A percentile compares a stretch with the other conserved stretches of the same genome.
Conservation (phyloP, 2,888 invertebrate species). For the Phlogophora meticulosa region DNA sequence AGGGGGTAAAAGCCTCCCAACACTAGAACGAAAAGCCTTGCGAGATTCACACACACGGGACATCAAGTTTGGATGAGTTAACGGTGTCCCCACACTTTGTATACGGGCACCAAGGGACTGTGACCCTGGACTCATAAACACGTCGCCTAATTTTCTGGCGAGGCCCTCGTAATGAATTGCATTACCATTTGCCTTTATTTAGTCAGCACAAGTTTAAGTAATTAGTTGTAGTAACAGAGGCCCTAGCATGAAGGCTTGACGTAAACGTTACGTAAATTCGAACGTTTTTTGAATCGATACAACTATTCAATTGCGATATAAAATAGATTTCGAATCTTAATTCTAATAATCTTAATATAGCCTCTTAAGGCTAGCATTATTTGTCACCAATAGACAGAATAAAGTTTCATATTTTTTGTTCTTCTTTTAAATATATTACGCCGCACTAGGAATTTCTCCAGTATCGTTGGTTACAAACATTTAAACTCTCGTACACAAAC, state of each 20-base stretch:
- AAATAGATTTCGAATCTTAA: too few relatives aligned
- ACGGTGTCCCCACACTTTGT: slow-evolving; percentile 46
- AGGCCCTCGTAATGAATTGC: slow-evolving; percentile 67
- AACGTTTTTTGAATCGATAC: too few relatives aligned
- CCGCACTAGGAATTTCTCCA: too few relatives aligned
- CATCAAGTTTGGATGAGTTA: slow-evolving; percentile 52
- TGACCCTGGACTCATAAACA: slow-evolving; percentile 57
- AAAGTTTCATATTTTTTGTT: too few relatives aligned
- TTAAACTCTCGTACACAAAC: too few relatives aligned
- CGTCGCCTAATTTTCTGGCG: slow-evolving; percentile 61
- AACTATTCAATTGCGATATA: too few relatives aligned
- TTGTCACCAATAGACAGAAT: too few relatives aligned
- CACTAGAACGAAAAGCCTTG: neutral
- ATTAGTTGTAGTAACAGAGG: slow-evolving; percentile 20
- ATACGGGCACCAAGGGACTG: slow-evolving; percentile 41
- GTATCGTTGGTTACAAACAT: too few relatives aligned
- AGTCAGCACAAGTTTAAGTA: slow-evolving; percentile 33
- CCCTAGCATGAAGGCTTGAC: neutral
- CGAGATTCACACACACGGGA: slow-evolving; percentile 4
- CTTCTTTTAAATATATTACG: too few relatives aligned
- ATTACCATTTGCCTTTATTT: slow-evolving; percentile 63
- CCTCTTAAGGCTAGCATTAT: too few relatives aligned
- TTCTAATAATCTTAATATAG: too few relatives aligned
- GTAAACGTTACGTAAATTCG: too few relatives aligned
- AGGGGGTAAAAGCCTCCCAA: neutral